Percentiles rank a stretch among this genome's conserved stretches.
These are phyloP conservation scores for Dinoponera quadriceps DNA, from an alignment of 1,140 invertebrate genomes.

Conservation along the genomic window DNA sequence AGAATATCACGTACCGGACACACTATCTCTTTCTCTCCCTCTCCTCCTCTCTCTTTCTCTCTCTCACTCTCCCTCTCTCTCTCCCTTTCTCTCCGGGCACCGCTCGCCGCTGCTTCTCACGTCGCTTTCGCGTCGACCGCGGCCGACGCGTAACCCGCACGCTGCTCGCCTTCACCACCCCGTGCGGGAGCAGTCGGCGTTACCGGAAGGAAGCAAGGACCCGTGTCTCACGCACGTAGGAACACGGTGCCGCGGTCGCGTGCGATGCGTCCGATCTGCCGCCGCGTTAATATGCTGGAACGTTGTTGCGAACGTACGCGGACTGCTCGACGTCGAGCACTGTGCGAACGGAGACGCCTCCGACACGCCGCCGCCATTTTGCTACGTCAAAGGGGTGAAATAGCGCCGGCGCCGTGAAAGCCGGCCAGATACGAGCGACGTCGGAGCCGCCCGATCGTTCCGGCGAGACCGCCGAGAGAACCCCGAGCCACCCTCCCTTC, in stretches of 20 bases:
- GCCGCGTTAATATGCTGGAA: conserved; percentile 67
- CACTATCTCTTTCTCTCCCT: conserved; percentile 32
- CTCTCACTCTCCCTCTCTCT: conserved; percentile 3
- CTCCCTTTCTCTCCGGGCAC: conserved; percentile 26
- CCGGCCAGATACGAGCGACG: conserved; percentile 59
- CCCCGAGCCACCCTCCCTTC: conserved; percentile 24
- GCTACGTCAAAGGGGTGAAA: conserved; percentile 76
- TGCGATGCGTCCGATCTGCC: conserved; percentile 56
- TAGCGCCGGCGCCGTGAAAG: conserved; percentile 68
- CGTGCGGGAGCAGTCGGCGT: conserved; percentile 17
- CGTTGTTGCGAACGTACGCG: conserved; percentile 81
- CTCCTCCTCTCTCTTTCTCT: not conserved
- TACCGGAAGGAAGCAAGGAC: conserved; percentile 12
- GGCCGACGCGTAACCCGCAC: conserved; percentile 40
- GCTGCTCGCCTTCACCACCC: conserved; percentile 26
- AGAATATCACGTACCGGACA: conserved; percentile 57
- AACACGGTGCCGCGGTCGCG: conserved; percentile 55
- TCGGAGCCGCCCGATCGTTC: conserved; percentile 60
- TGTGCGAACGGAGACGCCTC: conserved; percentile 83
- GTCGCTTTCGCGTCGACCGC: conserved; percentile 53
- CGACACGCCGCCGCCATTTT: conserved; percentile 84
- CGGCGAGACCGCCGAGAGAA: conserved; percentile 53
- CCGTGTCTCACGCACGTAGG: conserved; percentile 32
- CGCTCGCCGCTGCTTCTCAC: conserved; percentile 23
- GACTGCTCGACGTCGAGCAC: conserved; percentile 83